Percentiles rank a stretch among this genome's conserved stretches.
phyloP scores from a whole-genome alignment of 2,888 invertebrate genomes.

The Agrochola lota region DNA sequence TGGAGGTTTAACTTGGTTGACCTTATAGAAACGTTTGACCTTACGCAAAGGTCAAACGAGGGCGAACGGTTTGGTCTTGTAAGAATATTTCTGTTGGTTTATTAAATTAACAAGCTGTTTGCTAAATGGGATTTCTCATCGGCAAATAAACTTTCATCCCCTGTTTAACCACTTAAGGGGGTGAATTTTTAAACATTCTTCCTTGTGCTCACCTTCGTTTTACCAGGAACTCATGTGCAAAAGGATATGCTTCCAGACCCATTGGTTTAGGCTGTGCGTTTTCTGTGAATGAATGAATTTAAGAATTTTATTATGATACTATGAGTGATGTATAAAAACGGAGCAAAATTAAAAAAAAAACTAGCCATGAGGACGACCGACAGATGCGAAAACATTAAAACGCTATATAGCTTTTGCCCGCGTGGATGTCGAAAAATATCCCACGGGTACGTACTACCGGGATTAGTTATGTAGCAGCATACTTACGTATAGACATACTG shows the following conservation, averaged over 20 bases:
- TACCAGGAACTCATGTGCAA: not conserved
- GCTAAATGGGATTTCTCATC: not conserved
- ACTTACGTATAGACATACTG: too few relatives aligned
- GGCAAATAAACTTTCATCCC: not conserved
- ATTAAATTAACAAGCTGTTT: not conserved
- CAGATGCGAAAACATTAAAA: too few relatives aligned
- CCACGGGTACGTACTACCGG: too few relatives aligned
- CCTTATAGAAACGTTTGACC: conserved; percentile 17
- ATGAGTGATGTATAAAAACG: too few relatives aligned
- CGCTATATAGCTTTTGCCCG: too few relatives aligned
- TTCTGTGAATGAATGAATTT: not conserved
- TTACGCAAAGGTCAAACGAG: conserved; percentile 18
- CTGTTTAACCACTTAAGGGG: too few relatives aligned
- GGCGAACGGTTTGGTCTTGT: not conserved
- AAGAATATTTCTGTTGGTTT: conserved; percentile 4
- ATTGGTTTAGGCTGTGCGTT: too few relatives aligned
- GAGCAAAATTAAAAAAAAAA: too few relatives aligned
- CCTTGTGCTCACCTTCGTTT: not conserved
- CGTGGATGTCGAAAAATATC: too few relatives aligned
- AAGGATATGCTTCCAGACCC: not conserved
- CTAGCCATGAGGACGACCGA: too few relatives aligned
- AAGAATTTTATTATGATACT: not conserved
- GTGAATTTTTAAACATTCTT: not conserved
- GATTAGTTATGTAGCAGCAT: too few relatives aligned
- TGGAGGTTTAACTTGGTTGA: conserved; percentile 11